phyloP scores from a whole-genome alignment of 1,140 invertebrate genomes.

The Apis florea region DNA sequence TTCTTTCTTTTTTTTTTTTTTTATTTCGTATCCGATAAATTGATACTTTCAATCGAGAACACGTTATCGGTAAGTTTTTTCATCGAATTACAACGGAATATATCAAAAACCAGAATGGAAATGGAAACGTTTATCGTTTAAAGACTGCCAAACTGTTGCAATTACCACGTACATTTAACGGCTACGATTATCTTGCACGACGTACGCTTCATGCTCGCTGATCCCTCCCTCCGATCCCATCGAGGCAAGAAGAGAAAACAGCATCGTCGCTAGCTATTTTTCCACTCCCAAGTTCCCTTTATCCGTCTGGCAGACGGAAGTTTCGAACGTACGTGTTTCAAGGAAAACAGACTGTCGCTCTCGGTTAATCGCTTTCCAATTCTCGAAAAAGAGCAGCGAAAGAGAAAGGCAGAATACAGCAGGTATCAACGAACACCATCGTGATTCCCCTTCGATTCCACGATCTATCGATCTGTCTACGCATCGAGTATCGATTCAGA shows the following conservation, averaged over 20 bases:
- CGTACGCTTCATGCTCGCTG: constrained; percentile 15
- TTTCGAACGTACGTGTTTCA: background rate
- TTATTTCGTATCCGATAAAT: background rate
- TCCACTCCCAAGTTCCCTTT: background rate
- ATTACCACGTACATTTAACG: background rate
- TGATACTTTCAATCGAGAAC: background rate
- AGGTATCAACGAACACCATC: background rate
- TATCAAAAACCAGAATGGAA: background rate
- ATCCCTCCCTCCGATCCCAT: background rate
- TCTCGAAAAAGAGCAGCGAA: background rate
- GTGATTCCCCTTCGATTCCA: constrained; percentile 3
- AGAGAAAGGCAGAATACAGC: background rate
- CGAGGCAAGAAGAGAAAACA: background rate
- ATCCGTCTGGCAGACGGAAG: constrained; percentile 1
- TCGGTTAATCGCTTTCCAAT: constrained; percentile 36
- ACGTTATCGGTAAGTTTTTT: constrained; percentile 2
- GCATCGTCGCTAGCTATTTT: constrained; percentile 25
- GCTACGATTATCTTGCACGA: background rate
- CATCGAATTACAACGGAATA: constrained; percentile 1
- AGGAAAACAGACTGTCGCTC: constrained; percentile 5
- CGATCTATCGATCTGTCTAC: no score
- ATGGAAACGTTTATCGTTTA: background rate
- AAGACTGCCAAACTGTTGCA: constrained; percentile 38
- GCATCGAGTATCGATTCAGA: no score
- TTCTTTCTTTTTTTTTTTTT: background rate